Conservation (phyloP, 2,888 invertebrate species). For the Stictocephala bisonia region DNA sequence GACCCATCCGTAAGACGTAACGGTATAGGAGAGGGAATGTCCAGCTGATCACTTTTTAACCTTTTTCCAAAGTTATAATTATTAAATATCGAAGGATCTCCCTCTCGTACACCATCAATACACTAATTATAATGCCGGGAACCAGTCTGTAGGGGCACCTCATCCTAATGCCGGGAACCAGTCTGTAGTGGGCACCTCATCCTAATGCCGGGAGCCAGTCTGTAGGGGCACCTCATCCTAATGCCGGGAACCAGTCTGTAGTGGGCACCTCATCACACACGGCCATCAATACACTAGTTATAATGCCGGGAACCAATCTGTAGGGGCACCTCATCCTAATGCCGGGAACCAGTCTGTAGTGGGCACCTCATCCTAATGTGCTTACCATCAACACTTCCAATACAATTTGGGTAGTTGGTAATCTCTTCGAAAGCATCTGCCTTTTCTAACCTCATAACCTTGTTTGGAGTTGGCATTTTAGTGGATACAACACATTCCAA, state of each 20-base stretch:
- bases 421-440: not conserved
- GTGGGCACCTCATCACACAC: not conserved
- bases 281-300: not conserved
- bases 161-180: not conserved
- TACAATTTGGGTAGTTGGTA: not conserved
- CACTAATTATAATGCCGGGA: not conserved
- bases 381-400: not conserved
- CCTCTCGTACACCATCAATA: not conserved
- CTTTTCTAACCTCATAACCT: not conserved
- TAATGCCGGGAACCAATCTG: not conserved
- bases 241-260: not conserved
- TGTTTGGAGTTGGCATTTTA: constrained; percentile 7
- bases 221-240: not conserved
- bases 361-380: not conserved
- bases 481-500: constrained; percentile 3
- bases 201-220: no score
- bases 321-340: not conserved
- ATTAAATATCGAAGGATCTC: constrained; percentile 3
- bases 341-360: not conserved
- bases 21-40: not conserved
- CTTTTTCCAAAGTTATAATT: not conserved
- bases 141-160: no score
- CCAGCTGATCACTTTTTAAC: not conserved
- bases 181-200: not conserved
- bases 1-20: not conserved